Base-by-base conservation (phyloP, 2,888 invertebrate species). In the Himalopsyche japonica region DNA sequence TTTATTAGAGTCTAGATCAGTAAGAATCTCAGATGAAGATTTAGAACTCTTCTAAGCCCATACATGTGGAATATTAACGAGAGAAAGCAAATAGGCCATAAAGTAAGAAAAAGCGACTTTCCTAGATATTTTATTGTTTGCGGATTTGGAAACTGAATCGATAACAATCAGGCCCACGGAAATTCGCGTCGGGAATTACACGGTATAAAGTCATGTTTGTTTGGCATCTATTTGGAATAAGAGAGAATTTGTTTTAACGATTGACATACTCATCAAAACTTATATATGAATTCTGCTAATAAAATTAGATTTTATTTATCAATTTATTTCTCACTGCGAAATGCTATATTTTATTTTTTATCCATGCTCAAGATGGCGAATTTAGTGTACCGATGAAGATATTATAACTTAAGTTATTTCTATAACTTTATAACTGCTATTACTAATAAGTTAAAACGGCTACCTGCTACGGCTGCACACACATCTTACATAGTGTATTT, bases 1-100 rank as follows among this genome's bases (percentile, higher is more conserved):
- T 84, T 84, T 84, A 81, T 81, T 77, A 57, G 37, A 32, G 81
- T 76, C 77, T 79, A 47, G 77, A 43, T 24, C 77, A 43, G 37
- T n/a, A 77, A 32, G 77, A 77, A 77, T 77, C 43, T 24, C 47
- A 27, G 70, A 70, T 70, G 70, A 27, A 15, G 70, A 70, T 70
- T 70, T 70, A 70, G 70, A 15, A 27, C 70, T 70, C 70, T 70
- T 27, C 27, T 12, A 3, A 27, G 8, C 70, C 30, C 70, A 30
- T 70, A 70, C 70, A 70, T 70, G 70, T 1, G 70, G 70, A 70
- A 70, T 70, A 70, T 70, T 70, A 70, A 70, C 70, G 27, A 70
- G 70, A 70, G 70, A 30, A 57, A 64, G 64, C 10, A 64, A 64
- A 24, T 64, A 64, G 30, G 70, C 70, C 70, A 30, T 70, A 70